Base-by-base conservation (phyloP, 2,888 invertebrate species). In the Amaurobius ferox region DNA sequence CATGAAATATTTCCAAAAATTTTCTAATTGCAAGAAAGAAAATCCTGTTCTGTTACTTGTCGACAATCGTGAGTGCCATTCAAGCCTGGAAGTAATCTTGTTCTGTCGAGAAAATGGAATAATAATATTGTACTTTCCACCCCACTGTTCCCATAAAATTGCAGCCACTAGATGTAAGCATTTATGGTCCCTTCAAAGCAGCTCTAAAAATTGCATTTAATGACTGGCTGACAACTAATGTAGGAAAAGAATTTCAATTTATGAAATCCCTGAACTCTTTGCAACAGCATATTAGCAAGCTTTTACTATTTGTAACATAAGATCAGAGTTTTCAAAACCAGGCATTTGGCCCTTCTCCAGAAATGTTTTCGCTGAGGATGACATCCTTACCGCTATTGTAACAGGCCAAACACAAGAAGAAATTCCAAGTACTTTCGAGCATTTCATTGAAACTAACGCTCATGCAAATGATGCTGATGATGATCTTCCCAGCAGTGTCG, bases 61-160 rank as follows among this genome's bases (percentile, higher is more conserved):
- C n/a, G 90, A 90, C 88, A 90, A 90, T 67, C 90, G 91, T 78
- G 74, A 88, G 30, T 88, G 89, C 7, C 90, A 91, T 80, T 79
- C 90, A 6, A 72, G 86, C 29, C 83, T 89, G 39, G 80, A 88
- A 2, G 85, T 77, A 9, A 67, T 91, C 88, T 81, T 90, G 89
- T 88, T 88, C 88, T 91, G 88, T 88, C 90, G 89, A 88, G 28
- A 61, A 61, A 61, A 61, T 7, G 28, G 26, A 61, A 28, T 28
- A 61, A 9, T 61, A 23, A 13, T 61, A 61, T 61, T 5, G 11
- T 61, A 6, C 23, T 28, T 28, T 64, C 91, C 90, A 30, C 91
- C 91, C 9, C 91, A 92, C 88, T 90, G 90, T 72, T 90, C 91
- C 5, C 91, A 90, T 73, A 91, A 91, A n/a, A 88, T 76, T 92